Conservation (phyloP, 2,797 vertebrate species). For the Phataginus tetradactyla region DNA sequence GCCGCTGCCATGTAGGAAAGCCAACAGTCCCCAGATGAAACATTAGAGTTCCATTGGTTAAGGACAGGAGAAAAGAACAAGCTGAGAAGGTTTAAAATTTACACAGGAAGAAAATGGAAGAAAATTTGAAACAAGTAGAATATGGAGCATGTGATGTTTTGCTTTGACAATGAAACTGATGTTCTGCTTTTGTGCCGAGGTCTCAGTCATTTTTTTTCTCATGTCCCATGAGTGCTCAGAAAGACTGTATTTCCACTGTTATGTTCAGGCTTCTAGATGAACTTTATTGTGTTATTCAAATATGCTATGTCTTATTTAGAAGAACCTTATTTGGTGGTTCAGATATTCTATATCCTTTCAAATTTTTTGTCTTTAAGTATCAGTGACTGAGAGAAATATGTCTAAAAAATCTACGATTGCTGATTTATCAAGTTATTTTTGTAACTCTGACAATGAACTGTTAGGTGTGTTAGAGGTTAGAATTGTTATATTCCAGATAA, state of each 20-base stretch:
- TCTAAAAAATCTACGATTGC: background rate
- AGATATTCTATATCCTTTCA: background rate
- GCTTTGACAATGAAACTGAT: background rate
- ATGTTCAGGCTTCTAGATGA: background rate
- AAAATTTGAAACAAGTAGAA: background rate
- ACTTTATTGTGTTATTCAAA: constrained; percentile 12
- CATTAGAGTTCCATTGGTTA: background rate
- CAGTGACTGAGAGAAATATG: background rate
- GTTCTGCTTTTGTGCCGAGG: background rate
- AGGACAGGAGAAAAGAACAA: background rate
- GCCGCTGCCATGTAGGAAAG: background rate
- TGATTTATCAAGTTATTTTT: background rate
- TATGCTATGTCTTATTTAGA: background rate
- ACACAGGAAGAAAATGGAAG: background rate
- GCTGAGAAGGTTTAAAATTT: background rate
- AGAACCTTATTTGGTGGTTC: background rate
- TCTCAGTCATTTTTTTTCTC: background rate
- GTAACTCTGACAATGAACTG: background rate
- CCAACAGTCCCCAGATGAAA: background rate
- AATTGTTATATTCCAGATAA: background rate
- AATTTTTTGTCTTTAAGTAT: background rate
- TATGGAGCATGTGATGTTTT: background rate
- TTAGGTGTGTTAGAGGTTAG: background rate
- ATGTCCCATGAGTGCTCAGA: background rate
- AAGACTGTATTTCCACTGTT: background rate